Conservation (phyloP, 2,888 invertebrate genomes). For the Melanotus villosus region DNA sequence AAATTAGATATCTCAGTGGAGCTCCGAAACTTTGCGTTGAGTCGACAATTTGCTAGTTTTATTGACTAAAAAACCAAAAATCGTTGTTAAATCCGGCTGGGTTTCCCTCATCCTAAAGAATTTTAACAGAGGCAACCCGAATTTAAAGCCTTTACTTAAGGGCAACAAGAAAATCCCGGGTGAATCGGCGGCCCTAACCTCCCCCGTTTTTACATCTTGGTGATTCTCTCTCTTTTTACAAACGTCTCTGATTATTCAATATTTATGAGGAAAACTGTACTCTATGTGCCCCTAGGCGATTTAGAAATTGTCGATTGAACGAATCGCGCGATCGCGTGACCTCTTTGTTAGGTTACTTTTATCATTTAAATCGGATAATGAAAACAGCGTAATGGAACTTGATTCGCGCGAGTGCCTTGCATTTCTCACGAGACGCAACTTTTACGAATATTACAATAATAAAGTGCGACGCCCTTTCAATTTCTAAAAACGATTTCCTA, state of each 20-base stretch:
- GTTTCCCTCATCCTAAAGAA: background rate
- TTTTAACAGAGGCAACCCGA: constrained; percentile 3
- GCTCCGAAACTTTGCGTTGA: constrained; percentile 45
- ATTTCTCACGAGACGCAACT: constrained; percentile 37
- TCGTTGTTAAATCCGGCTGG: constrained; percentile 9
- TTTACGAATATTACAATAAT: constrained; percentile 28
- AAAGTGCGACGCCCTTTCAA: constrained; percentile 20
- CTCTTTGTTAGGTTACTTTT: constrained; percentile 50
- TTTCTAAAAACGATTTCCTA: background rate
- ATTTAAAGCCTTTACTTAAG: background rate
- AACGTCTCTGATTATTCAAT: constrained; percentile 34
- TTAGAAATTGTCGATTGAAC: constrained; percentile 50
- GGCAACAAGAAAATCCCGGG: background rate
- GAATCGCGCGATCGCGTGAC: constrained; percentile 52
- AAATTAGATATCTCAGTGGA: constrained; percentile 47
- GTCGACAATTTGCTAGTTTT: constrained; percentile 48
- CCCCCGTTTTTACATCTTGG: background rate
- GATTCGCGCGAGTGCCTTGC: constrained; percentile 40
- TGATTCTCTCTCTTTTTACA: constrained; percentile 4
- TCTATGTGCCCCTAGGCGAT: constrained; percentile 40
- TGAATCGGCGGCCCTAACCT: background rate
- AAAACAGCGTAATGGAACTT: constrained; percentile 48
- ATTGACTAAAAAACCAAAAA: constrained; percentile 40
- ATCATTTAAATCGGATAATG: constrained; percentile 53
- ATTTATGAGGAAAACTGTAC: constrained; percentile 33